Conservation (phyloP, 2,888 invertebrate species). For the Drosophila cracens region DNA sequence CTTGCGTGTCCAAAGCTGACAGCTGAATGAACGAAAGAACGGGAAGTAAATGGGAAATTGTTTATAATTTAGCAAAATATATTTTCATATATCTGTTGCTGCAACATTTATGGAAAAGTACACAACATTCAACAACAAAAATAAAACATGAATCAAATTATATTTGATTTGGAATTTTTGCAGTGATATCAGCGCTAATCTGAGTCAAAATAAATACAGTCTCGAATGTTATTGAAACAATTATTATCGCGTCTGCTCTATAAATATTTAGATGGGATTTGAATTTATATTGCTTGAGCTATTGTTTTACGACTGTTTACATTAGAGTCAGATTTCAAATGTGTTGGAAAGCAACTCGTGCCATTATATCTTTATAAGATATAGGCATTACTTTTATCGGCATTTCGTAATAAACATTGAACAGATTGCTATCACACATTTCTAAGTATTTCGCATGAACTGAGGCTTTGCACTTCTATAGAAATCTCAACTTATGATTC, state of each 20-base stretch:
- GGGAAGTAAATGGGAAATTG: background rate
- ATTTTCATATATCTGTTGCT: background rate
- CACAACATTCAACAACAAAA: background rate
- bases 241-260: conserved; percentile 16
- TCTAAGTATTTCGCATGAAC: conserved; percentile 25
- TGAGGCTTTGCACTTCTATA: conserved; percentile 7
- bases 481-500: conserved; percentile 14
- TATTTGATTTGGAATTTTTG: background rate
- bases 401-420: conserved; percentile 21
- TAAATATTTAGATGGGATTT: conserved; percentile 43
- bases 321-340: conserved; percentile 30
- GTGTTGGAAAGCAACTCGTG: conserved; percentile 13
- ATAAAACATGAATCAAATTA: background rate
- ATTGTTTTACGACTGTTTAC: conserved; percentile 18
- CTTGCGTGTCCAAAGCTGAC: conserved; percentile 17
- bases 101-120: background rate
- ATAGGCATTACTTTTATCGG: conserved; percentile 22
- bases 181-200: conserved; percentile 12
- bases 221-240: conserved; percentile 5
- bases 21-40: conserved; percentile 7
- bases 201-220: conserved; percentile 24
- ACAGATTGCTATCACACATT: conserved; percentile 9
- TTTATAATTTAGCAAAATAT: conserved; percentile 4
- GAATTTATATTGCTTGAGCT: conserved; percentile 34
- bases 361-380: conserved; percentile 23